Evolutionary conservation across 2,797 vertebrate genomes (phyloP).

Genomic region (Nyctibius grandis): DNA sequence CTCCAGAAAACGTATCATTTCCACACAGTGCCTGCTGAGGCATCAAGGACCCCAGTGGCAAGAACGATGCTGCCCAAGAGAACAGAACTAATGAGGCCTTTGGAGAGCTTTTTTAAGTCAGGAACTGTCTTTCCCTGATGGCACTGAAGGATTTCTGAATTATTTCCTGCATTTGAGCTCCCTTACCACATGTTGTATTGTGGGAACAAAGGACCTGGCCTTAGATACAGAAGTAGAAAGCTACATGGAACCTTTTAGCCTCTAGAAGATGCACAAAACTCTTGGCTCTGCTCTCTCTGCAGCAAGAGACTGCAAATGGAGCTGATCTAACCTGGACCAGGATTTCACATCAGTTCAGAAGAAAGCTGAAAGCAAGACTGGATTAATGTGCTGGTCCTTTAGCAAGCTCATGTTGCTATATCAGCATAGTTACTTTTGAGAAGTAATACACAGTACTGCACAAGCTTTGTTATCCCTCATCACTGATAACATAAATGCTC

Average conservation of each 20-base stretch:
- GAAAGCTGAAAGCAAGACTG: neutral
- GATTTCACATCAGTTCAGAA: neutral
- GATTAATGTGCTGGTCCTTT: neutral
- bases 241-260: neutral
- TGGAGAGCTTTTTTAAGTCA: neutral
- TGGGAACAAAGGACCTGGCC: neutral
- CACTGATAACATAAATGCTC: neutral
- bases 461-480: neutral
- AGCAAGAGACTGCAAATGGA: neutral
- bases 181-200: neutral
- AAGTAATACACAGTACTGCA: neutral
- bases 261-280: neutral
- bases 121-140: neutral
- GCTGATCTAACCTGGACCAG: neutral
- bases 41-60: neutral
- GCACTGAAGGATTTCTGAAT: neutral
- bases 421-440: neutral
- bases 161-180: neutral
- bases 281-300: neutral
- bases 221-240: neutral
- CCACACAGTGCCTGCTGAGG: neutral
- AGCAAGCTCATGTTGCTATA: neutral
- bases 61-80: neutral
- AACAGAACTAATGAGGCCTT: neutral
- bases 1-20: neutral